A percentile compares a stretch with the other conserved stretches of the same genome.
Conservation (phyloP, 2,113 vertebrate genomes). For the Dicaeum eximium region DNA sequence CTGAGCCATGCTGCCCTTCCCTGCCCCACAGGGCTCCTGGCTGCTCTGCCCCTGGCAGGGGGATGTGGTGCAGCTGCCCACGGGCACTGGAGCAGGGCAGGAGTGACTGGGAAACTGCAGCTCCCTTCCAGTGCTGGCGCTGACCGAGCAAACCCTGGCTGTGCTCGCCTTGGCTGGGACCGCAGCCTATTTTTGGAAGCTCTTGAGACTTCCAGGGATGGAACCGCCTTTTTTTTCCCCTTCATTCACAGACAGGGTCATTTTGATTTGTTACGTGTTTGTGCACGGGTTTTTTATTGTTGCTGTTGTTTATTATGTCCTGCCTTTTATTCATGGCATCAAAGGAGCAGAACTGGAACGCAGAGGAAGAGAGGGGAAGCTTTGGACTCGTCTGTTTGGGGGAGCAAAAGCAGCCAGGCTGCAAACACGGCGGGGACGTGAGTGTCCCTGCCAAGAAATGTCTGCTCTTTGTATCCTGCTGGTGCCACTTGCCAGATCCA, state of each 20-base stretch:
- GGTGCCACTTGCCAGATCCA: neutral
- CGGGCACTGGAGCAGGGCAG: neutral
- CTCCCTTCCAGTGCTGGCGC: neutral
- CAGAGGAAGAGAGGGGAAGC: neutral
- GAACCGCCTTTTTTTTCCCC: neutral
- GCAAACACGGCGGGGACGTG: neutral
- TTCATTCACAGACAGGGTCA: conserved; percentile 8
- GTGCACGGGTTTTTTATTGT: accelerated
- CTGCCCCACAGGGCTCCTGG: neutral
- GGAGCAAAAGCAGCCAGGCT: neutral
- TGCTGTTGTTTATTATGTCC: neutral
- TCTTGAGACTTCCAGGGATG: conserved; percentile 14
- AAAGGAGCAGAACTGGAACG: accelerated
- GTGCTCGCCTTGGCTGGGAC: neutral
- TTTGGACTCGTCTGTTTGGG: accelerated
- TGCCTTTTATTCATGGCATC: neutral
- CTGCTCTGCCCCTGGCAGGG: neutral
- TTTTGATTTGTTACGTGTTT: neutral
- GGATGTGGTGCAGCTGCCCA: accelerated
- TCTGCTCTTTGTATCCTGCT: neutral
- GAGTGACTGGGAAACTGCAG: accelerated
- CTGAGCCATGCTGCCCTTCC: neutral
- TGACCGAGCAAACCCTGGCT: neutral
- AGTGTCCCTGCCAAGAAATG: neutral
- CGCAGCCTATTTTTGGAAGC: conserved; percentile 30